Evolutionary conservation across 1,140 invertebrate species (phyloP).

Genomic region (Papilio xuthus): DNA sequence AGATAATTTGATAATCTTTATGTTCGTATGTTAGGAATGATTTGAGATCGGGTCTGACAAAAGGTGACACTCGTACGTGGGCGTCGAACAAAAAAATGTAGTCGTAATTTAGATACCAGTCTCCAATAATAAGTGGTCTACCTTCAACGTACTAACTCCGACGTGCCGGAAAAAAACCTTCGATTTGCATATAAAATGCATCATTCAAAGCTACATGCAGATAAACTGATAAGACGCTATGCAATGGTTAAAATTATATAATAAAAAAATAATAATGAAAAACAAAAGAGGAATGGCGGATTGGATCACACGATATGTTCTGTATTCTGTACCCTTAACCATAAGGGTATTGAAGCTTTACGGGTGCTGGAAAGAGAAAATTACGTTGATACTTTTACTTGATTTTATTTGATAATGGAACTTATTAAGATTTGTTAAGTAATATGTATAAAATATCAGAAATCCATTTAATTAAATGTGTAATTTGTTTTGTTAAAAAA

Average conservation of each 20-base stretch:
- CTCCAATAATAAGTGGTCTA: conserved; percentile 19
- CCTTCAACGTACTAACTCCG: conserved; percentile 27
- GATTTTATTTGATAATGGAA: background rate
- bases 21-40: background rate
- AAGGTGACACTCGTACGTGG: conserved; percentile 9
- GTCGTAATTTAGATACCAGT: conserved; percentile 30
- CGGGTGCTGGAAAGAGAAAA: background rate
- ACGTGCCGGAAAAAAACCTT: conserved; percentile 21
- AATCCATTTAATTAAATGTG: background rate
- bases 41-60: conserved; percentile 6
- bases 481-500: background rate
- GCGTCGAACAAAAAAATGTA: background rate
- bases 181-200: conserved; percentile 20
- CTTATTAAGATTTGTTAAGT: background rate
- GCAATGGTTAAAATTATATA: background rate
- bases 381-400: background rate
- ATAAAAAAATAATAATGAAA: background rate
- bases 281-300: background rate
- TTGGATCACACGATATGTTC: background rate
- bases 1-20: background rate
- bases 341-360: background rate
- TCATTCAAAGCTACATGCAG: background rate
- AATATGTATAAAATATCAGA: background rate
- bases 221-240: background rate
- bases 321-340: too few relatives aligned